These are phyloP conservation scores for Hemiprocne comata DNA, from an alignment of 2,113 vertebrate species.

Conservation along the genomic window DNA sequence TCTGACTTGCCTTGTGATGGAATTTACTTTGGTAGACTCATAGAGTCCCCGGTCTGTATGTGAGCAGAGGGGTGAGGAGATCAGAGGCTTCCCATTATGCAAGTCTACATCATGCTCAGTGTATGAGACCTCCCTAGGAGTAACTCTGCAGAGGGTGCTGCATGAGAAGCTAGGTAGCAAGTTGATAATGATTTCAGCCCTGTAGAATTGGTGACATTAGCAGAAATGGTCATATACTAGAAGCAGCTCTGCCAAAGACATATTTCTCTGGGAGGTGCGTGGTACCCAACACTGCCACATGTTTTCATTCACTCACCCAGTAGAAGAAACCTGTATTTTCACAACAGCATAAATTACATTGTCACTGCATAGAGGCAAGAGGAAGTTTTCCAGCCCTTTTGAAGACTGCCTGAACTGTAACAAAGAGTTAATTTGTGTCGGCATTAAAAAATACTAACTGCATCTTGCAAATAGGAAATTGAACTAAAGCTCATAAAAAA, in stretches of 20 bases:
- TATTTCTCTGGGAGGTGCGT: neutral
- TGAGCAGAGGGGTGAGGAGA: neutral
- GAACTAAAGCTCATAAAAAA: neutral
- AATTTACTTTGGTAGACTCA: rapidly evolving
- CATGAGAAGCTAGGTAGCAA: neutral
- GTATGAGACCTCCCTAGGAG: neutral
- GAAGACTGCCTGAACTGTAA: neutral
- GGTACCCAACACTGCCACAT: rapidly evolving
- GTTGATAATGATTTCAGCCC: neutral
- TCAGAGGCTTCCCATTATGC: neutral
- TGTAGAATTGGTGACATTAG: neutral
- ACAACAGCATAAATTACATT: neutral
- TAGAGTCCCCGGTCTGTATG: neutral
- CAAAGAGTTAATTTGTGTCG: neutral
- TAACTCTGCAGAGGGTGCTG: neutral
- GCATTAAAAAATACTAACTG: neutral
- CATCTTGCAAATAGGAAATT: neutral
- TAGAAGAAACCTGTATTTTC: neutral
- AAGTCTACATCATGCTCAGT: neutral
- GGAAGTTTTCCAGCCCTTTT: neutral
- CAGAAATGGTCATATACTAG: neutral
- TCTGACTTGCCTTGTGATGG: neutral
- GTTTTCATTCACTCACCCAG: neutral
- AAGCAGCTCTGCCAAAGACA: neutral
- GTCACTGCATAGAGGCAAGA: rapidly evolving